Evolutionary conservation across 2,888 invertebrate genomes (phyloP).

Genomic region (Parelbella ahira): DNA sequence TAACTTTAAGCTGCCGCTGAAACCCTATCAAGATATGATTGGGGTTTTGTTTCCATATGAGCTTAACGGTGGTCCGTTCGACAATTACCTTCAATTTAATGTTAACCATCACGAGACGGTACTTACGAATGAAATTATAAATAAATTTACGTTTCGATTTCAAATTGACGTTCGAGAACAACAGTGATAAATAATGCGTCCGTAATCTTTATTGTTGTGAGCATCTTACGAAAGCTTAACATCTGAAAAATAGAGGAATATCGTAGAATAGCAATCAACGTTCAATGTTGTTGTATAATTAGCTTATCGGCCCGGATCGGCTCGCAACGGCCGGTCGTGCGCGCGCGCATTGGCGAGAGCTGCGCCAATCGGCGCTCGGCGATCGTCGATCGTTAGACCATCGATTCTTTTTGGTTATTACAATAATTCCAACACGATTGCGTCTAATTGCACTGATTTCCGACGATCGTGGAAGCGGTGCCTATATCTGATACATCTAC

Average conservation of each 20-base stretch:
- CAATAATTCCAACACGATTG: slow-evolving; percentile 77
- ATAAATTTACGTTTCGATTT: slow-evolving; percentile 50
- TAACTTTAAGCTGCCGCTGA: neutral
- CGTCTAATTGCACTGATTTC: slow-evolving; percentile 74
- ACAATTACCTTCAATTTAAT: slow-evolving; percentile 37
- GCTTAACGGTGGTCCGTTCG: slow-evolving; percentile 51
- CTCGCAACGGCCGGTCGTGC: slow-evolving; percentile 54
- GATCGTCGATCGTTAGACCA: slow-evolving; percentile 61
- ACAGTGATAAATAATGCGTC: no score
- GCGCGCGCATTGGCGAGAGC: slow-evolving; percentile 70
- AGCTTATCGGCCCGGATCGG: slow-evolving; percentile 70
- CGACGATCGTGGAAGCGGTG: slow-evolving; percentile 54
- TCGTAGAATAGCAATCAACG: slow-evolving; percentile 58
- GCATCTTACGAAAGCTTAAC: slow-evolving; percentile 50
- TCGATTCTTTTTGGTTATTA: slow-evolving; percentile 78
- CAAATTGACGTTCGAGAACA: slow-evolving; percentile 54
- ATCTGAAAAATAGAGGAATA: slow-evolving; percentile 62
- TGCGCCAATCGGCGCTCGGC: slow-evolving; percentile 64
- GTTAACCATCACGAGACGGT: slow-evolving; percentile 8
- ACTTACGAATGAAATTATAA: slow-evolving; percentile 22
- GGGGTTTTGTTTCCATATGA: slow-evolving; percentile 52
- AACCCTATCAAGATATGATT: slow-evolving; percentile 22
- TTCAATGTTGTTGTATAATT: slow-evolving; percentile 63
- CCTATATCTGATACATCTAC: slow-evolving; percentile 55
- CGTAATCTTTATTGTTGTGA: no score